Percentiles rank a stretch among this genome's conserved stretches.
Evolutionary conservation across 1,140 invertebrate genomes (phyloP).

Genomic region (Drosophila athabasca): DNA sequence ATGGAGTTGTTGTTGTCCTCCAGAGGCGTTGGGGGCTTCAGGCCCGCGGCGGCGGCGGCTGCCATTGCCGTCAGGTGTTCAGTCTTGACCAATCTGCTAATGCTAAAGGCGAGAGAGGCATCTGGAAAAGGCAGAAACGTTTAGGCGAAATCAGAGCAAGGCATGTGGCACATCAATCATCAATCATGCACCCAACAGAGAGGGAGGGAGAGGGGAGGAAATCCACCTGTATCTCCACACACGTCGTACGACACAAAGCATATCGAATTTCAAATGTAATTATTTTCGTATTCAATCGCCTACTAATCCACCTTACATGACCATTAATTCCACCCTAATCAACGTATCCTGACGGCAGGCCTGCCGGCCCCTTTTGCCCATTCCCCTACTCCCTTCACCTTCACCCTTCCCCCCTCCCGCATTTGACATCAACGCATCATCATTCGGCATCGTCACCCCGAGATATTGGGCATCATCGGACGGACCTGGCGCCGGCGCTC

Average conservation of each 20-base stretch:
- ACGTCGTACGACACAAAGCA: slow-evolving; percentile 27
- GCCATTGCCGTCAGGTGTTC: slow-evolving; percentile 86
- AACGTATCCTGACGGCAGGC: slow-evolving; percentile 57
- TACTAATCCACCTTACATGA: slow-evolving; percentile 83
- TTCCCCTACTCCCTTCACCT: no score
- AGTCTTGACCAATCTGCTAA: slow-evolving; percentile 87
- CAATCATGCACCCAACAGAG: slow-evolving; percentile 49
- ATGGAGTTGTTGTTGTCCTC: slow-evolving; percentile 82
- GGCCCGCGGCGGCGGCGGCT: slow-evolving; percentile 39
- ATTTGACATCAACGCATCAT: slow-evolving; percentile 66
- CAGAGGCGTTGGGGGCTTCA: slow-evolving; percentile 59
- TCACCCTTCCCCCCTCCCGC: slow-evolving; percentile 41
- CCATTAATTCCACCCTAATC: slow-evolving; percentile 84
- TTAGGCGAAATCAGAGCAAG: slow-evolving; percentile 61
- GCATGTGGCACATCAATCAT: slow-evolving; percentile 28
- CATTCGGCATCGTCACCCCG: slow-evolving; percentile 51
- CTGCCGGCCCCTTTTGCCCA: slow-evolving; percentile 1
- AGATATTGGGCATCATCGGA: slow-evolving; percentile 38
- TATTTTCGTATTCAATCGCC: slow-evolving; percentile 83
- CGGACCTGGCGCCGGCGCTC: slow-evolving; percentile 56
- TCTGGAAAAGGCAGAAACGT: slow-evolving; percentile 84
- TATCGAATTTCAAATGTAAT: slow-evolving; percentile 84
- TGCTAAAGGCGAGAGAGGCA: slow-evolving; percentile 88
- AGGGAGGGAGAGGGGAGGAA: background rate
- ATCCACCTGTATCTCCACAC: slow-evolving; percentile 48